These are phyloP conservation scores for Octomys mimax DNA, from an alignment of 2,797 vertebrate genomes.

Conservation along the genomic window DNA sequence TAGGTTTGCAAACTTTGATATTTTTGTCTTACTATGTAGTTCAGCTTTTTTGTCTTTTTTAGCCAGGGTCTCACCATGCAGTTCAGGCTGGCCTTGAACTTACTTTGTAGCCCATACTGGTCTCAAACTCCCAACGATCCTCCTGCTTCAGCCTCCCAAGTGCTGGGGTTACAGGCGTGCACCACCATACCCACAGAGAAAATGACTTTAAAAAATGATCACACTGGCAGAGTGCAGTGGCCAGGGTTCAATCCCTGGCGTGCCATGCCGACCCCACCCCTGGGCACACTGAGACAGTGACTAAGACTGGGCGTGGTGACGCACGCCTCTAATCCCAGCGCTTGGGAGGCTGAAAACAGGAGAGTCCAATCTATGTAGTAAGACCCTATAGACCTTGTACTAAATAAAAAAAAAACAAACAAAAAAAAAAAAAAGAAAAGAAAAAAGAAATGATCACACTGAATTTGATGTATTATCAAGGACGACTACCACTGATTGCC, in stretches of 20 bases:
- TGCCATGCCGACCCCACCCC: too few relatives aligned
- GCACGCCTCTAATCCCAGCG: too few relatives aligned
- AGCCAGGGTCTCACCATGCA: background rate
- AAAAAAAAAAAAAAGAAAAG: too few relatives aligned
- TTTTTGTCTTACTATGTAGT: background rate
- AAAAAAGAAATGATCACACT: background rate
- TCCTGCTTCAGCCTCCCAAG: background rate
- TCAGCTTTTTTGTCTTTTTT: background rate
- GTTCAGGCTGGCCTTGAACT: background rate
- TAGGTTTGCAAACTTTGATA: background rate
- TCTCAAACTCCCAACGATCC: background rate
- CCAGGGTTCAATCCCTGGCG: too few relatives aligned
- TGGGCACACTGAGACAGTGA: too few relatives aligned
- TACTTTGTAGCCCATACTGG: background rate
- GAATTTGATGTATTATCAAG: background rate
- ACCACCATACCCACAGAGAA: background rate
- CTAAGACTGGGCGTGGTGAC: too few relatives aligned
- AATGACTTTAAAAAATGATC: background rate
- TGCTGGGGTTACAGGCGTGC: background rate
- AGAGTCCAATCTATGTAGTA: too few relatives aligned
- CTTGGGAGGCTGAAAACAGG: too few relatives aligned
- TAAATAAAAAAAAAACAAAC: too few relatives aligned
- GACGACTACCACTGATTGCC: background rate
- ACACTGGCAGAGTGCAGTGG: too few relatives aligned
- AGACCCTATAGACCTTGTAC: too few relatives aligned